These are phyloP conservation scores for Bergia puertoricense DNA, from an alignment of 92 coral and sea anemone species.

Conservation along the genomic window DNA sequence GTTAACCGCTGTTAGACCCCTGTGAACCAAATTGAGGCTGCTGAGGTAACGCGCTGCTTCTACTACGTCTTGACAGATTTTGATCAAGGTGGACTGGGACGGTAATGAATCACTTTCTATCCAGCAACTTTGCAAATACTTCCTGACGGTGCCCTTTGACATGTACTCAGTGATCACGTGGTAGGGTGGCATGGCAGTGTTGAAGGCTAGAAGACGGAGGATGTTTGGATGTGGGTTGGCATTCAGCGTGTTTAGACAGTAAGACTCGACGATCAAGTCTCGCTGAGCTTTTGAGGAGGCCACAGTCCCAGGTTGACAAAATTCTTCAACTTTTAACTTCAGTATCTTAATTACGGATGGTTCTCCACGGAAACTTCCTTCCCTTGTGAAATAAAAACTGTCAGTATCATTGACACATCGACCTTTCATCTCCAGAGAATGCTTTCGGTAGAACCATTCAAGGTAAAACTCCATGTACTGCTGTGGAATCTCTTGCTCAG, in stretches of 20 bases:
- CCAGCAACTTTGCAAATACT: slow-evolving; percentile 1
- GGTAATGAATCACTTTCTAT: neutral
- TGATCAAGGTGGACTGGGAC: neutral
- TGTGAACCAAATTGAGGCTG: slow-evolving; percentile 2
- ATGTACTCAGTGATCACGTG: slow-evolving; percentile 31
- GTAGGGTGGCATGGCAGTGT: slow-evolving; percentile 9
- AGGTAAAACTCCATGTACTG: neutral
- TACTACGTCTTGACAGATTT: neutral
- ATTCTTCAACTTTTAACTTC: neutral
- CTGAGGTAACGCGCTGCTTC: slow-evolving; percentile 13
- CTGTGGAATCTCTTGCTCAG: neutral
- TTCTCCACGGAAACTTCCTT: neutral
- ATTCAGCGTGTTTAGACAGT: neutral
- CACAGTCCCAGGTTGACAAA: neutral
- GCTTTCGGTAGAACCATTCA: neutral
- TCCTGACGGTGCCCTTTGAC: neutral
- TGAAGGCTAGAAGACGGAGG: neutral
- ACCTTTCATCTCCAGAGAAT: neutral
- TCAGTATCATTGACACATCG: neutral
- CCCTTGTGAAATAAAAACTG: neutral
- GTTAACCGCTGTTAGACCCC: slow-evolving; percentile 10
- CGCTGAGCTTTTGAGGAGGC: neutral
- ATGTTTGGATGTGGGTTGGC: neutral
- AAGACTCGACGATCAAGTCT: neutral
- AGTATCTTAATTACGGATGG: neutral